Conservation (phyloP, 2,797 vertebrate species). For the Falco cherrug region DNA sequence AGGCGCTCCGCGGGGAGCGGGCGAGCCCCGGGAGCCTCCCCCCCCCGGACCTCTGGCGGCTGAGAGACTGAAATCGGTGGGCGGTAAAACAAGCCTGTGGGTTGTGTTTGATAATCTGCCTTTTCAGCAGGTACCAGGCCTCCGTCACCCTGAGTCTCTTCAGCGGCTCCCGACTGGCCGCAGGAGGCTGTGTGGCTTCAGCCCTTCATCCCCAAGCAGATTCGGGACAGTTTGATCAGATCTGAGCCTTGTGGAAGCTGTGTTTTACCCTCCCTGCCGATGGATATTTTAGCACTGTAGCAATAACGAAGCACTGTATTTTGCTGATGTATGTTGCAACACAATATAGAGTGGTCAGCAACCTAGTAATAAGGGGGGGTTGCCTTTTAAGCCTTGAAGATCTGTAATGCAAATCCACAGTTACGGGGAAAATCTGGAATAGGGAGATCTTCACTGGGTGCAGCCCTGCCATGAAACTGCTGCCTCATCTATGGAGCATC, state of each 20-base stretch:
- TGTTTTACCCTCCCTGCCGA: neutral
- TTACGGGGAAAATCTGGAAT: rapidly evolving
- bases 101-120: rapidly evolving
- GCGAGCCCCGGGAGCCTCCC: neutral
- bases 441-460: neutral
- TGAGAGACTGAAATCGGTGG: neutral
- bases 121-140: neutral
- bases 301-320: neutral
- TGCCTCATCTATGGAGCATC: neutral
- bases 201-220: rapidly evolving
- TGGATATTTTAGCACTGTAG: neutral
- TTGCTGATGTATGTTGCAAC: neutral
- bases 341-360: neutral
- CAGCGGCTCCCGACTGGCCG: rapidly evolving
- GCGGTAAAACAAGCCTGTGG: neutral
- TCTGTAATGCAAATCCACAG: no score
- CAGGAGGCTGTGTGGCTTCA: neutral
- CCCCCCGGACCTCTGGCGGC: neutral
- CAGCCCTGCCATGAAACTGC: neutral
- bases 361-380: neutral
- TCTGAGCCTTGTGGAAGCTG: neutral
- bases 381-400: neutral
- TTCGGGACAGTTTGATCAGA: neutral
- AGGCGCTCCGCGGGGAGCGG: rapidly evolving
- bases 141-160: rapidly evolving